A percentile compares a stretch with the other conserved stretches of the same genome.
Evolutionary conservation across 2,888 invertebrate genomes (phyloP).

Genomic region (Aleiodes alternator): DNA sequence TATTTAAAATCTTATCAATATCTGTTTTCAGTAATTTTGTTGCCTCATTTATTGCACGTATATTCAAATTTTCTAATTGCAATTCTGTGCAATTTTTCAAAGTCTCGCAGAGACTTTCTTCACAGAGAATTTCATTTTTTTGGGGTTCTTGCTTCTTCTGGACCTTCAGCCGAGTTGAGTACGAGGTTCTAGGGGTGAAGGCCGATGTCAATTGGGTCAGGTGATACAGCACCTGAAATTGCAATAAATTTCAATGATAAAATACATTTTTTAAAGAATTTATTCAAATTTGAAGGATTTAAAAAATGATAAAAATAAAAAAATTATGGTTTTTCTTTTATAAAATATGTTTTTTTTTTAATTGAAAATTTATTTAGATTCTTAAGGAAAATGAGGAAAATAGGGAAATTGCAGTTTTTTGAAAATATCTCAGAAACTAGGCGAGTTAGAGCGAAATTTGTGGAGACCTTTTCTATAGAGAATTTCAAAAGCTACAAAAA

Average conservation of each 20-base stretch:
- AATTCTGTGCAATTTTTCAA: conserved; percentile 65
- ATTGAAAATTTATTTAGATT: no score
- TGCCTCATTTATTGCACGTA: conserved; percentile 57
- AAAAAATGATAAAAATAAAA: no score
- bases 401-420: no score
- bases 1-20: conserved; percentile 57
- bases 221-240: conserved; percentile 70
- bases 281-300: background rate
- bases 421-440: no score
- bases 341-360: no score
- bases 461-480: no score
- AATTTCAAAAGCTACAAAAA: no score
- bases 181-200: conserved; percentile 65
- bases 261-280: background rate
- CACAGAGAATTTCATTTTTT: conserved; percentile 61
- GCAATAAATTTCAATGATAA: background rate
- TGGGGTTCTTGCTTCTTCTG: background rate
- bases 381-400: no score
- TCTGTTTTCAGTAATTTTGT: conserved; percentile 57
- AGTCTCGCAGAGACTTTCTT: conserved; percentile 64
- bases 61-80: conserved; percentile 59
- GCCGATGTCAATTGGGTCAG: conserved; percentile 70
- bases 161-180: conserved; percentile 61
- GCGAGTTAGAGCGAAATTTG: no score
- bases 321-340: no score